Evolutionary conservation across 30 jellyfish, hydroid and myxozoan species (phyloP).

Genomic region (Hydra vulgaris): DNA sequence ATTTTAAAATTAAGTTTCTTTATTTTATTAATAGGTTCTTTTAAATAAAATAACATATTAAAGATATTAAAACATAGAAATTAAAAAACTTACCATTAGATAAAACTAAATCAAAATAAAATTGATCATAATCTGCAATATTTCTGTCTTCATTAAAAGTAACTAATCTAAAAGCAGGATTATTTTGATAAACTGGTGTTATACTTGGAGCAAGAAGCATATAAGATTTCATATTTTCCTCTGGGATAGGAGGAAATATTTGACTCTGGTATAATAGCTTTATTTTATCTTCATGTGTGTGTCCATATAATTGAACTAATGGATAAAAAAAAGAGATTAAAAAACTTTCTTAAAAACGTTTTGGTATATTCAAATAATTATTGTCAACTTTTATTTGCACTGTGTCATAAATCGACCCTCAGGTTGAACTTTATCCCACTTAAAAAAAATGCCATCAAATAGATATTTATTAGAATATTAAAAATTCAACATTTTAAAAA

Average conservation of each 20-base stretch:
- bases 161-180: constrained; percentile 81
- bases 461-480: too few relatives aligned
- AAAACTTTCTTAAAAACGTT: too few relatives aligned
- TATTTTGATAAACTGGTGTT: constrained; percentile 59
- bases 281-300: constrained; percentile 63
- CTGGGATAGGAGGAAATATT: not conserved
- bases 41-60: too few relatives aligned
- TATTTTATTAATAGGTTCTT: too few relatives aligned
- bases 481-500: too few relatives aligned
- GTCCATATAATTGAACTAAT: constrained; percentile 89
- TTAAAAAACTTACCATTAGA: constrained; percentile 53
- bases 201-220: constrained; percentile 60
- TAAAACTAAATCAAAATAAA: constrained; percentile 50
- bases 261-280: constrained; percentile 35
- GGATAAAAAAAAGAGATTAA: too few relatives aligned
- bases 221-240: constrained; percentile 1
- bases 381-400: too few relatives aligned
- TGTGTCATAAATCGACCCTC: too few relatives aligned
- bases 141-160: constrained; percentile 21
- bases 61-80: not conserved
- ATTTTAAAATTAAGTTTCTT: too few relatives aligned
- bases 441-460: too few relatives aligned
- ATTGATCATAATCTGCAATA: constrained; percentile 56
- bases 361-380: too few relatives aligned
- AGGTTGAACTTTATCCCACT: too few relatives aligned